Base-by-base conservation (phyloP, 64 coral and sea anemone genomes). In the Actinia equina region DNA sequence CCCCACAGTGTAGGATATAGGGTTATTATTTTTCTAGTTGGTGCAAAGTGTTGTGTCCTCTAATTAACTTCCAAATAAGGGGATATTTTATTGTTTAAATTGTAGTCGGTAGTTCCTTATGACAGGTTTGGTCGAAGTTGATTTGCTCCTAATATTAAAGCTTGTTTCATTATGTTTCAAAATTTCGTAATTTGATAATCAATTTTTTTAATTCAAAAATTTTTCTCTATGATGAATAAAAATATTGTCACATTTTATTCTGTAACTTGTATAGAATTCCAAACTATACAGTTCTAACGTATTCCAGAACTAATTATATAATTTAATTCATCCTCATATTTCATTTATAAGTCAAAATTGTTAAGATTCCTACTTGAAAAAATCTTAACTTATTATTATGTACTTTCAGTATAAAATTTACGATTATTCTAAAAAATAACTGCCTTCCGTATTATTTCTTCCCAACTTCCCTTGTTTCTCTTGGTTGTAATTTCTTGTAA, bases 21-120 rank as follows among this genome's bases (percentile, higher is more conserved):
- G 22, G 7, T 23, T 30, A 30, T 30, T 74, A 74, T 74, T 41
- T 23, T 27, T 74, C 69, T 37, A 74, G 69, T 41, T 30, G 12
- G 69, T 25, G 25, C 69, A 74, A 27, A 71, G 69, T 74, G 62
- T 65, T 65, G 5, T 65, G 62, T 20, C 69, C 26, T 74, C 26
- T 74, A 74, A 74, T 74, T 74, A 74, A 74, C 69, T 74, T 74
- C 69, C 69, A 74, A 74, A 74, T 27, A 74, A 74, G 69, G 69
- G 25, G 26, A 74, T 74, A 74, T 74, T 74, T 74, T 74, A 30
- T 74, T 74, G 12, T 74, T 74, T 74, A 74, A 41, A 41, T 41
- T 74, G 69, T 41, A 74, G n/a, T 74, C 41, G 0, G 69, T 65
- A 74, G 69, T 74, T 74, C 22, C 41, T 74, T 74, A 74, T 41